A percentile compares a stretch with the other conserved stretches of the same genome.
Evolutionary conservation across 2,113 vertebrate species (phyloP).

Genomic region (Lasiurus cinereus): DNA sequence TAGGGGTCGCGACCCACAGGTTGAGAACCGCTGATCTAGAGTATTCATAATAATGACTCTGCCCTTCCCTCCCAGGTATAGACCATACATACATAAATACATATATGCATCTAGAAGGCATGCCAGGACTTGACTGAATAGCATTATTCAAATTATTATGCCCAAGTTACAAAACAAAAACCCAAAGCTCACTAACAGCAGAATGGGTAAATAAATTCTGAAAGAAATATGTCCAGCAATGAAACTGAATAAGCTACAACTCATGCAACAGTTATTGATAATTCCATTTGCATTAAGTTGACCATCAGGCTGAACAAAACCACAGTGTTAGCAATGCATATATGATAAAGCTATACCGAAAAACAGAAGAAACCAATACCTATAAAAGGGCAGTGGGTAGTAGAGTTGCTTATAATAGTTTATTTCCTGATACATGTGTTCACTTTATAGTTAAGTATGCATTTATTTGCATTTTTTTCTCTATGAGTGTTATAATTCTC

Average conservation of each 20-base stretch:
- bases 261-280: not conserved
- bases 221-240: not conserved
- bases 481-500: not conserved
- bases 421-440: not conserved
- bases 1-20: no score
- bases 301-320: not conserved
- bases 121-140: not conserved
- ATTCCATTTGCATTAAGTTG: not conserved
- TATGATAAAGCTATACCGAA: not conserved
- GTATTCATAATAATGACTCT: not conserved
- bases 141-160: not conserved
- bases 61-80: not conserved
- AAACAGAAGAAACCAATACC: not conserved
- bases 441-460: not conserved
- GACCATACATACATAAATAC: not conserved
- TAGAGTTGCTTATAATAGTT: not conserved
- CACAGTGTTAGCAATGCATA: not conserved
- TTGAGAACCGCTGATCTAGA: no score
- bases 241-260: not conserved
- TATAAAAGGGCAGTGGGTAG: not conserved
- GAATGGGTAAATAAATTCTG: not conserved
- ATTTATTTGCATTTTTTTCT: not conserved
- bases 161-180: not conserved
- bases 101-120: not conserved
- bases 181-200: not conserved